Conservation (phyloP, 2,797 vertebrate species). For the Acanthurus tractus region DNA sequence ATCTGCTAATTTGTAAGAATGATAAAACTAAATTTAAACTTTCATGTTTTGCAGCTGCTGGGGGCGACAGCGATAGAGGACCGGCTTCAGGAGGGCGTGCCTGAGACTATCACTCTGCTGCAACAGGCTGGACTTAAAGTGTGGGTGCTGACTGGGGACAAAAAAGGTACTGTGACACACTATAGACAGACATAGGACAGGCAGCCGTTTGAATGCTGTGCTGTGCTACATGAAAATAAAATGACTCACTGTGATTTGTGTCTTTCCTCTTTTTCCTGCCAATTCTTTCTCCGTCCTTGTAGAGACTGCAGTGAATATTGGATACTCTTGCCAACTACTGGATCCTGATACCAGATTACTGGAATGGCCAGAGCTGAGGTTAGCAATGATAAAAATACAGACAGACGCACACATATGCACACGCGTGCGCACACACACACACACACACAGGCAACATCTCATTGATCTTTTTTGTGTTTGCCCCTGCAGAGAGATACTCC, state of each 20-base stretch:
- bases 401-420: conserved; percentile 27
- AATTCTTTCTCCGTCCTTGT: conserved; percentile 15
- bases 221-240: conserved; percentile 11
- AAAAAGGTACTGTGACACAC: conserved; percentile 88
- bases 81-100: conserved; percentile 91
- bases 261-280: conserved; percentile 3
- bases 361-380: conserved; percentile 92
- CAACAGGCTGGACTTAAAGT: conserved; percentile 91
- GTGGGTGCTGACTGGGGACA: conserved; percentile 97
- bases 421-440: conserved; percentile 34
- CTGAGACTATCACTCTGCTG: conserved; percentile 91
- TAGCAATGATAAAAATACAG: conserved; percentile 62
- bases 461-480: conserved; percentile 70
- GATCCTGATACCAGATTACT: conserved; percentile 89
- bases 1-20: neutral
- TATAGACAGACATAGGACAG: neutral
- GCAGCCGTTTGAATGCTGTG: conserved; percentile 4
- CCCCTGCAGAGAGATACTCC: conserved; percentile 81
- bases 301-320: conserved; percentile 95
- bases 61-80: conserved; percentile 96
- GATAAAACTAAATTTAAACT: neutral
- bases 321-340: conserved; percentile 92
- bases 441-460: conserved; percentile 30
- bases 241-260: neutral
- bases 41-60: conserved; percentile 85